Evolutionary conservation across 1,140 invertebrate species (phyloP), one percentile per base, ranked within the genome.

Genomic region (Ips nitidus): DNA sequence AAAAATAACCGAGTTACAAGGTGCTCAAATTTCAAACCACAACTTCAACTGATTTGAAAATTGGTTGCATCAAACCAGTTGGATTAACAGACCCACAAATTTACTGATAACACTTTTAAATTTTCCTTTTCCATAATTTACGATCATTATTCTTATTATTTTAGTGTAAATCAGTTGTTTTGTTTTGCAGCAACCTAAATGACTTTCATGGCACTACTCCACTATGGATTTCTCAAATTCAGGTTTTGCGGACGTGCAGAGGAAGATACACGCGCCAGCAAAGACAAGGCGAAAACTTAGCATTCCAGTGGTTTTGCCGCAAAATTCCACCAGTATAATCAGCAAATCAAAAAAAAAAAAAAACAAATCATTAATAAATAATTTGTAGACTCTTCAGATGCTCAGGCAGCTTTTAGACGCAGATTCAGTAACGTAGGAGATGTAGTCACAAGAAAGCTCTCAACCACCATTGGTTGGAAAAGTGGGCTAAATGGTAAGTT

Each of bases 381-480:
- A 45, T 8, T 47, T 65, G 22, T 36, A 65, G 56, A 37, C 47
- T 37, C n/a, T 45, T 57, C 6, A 55, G 68, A 70, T 22, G 41
- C 40, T 41, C 70, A 70, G 8, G 63, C 43, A 8, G 69, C 66
- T 38, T 69, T 74, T 40, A 60, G 69, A 47, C 69, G 89, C 52
- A 79, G 88, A 47, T 84, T 90, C 55, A 90, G 88, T 76, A 90
- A 90, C 74, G 89, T 91, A 5, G 86, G 89, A 73, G 89, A 89
- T 76, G 88, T 85, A 1, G 88, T 91, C 1, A 83, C 86, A 2
- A 79, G 89, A 43, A 90, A 90, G 74, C 78, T 91, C 38, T 90
- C 88, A 22, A 85, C 86, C n/a, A 89, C 88, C 0, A 89, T 90
- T 47, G 88, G 88, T 4, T 90, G 88, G 89, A 82, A 87, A 60